These are phyloP conservation scores for Halictus rubicundus DNA, from an alignment of 1,140 invertebrate species.

Conservation along the genomic window DNA sequence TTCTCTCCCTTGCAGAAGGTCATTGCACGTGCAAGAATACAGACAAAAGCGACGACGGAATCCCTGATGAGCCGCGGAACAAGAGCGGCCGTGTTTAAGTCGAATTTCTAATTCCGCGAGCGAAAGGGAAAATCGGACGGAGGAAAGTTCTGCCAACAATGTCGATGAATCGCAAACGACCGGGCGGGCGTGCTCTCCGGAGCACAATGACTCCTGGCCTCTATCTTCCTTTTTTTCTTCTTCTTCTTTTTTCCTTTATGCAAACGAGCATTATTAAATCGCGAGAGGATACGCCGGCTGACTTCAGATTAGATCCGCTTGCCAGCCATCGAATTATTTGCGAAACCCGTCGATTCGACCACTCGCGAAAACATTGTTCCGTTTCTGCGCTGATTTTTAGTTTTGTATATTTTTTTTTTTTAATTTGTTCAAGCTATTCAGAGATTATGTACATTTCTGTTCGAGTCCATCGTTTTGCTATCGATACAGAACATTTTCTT, in stretches of 20 bases:
- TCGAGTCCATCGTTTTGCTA: too few relatives aligned
- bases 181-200: background rate
- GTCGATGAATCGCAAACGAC: conserved; percentile 33
- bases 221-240: background rate
- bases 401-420: too few relatives aligned
- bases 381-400: too few relatives aligned
- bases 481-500: too few relatives aligned
- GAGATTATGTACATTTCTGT: too few relatives aligned
- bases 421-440: too few relatives aligned
- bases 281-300: background rate
- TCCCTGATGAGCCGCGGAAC: conserved; percentile 50
- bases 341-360: too few relatives aligned
- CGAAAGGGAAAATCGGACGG: conserved; percentile 62
- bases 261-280: background rate
- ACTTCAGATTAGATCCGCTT: background rate
- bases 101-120: conserved; percentile 65
- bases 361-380: too few relatives aligned
- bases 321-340: too few relatives aligned
- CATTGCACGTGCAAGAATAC: conserved; percentile 65
- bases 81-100: conserved; percentile 47
- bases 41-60: conserved; percentile 42
- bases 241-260: background rate
- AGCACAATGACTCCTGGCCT: background rate
- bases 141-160: conserved; percentile 46
- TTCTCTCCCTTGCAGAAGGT: conserved; percentile 49